These are phyloP conservation scores for Falco cherrug DNA, from an alignment of 2,797 vertebrate genomes.

Conservation along the genomic window DNA sequence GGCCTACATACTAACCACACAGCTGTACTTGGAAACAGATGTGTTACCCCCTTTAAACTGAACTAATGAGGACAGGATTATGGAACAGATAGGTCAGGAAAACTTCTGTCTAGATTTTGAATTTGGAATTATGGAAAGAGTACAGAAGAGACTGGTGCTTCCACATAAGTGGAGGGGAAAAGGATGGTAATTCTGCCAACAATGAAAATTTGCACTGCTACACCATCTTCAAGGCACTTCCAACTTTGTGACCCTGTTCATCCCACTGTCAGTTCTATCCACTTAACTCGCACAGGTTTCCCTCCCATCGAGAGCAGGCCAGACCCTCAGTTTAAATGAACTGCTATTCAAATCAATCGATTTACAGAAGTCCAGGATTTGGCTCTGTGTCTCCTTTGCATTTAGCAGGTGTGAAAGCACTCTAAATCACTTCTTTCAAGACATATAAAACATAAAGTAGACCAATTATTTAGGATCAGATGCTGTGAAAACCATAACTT, in stretches of 20 bases:
- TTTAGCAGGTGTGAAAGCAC: neutral
- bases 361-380: neutral
- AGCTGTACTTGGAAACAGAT: constrained; percentile 37
- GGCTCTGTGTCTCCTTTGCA: neutral
- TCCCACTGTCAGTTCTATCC: accelerated
- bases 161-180: neutral
- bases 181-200: neutral
- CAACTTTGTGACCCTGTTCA: neutral
- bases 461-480: neutral
- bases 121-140: neutral
- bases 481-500: neutral
- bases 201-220: neutral
- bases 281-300: neutral
- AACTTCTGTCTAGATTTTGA: neutral
- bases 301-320: neutral
- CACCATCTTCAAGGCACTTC: neutral
- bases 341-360: neutral
- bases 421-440: neutral
- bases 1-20: neutral
- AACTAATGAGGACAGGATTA: neutral
- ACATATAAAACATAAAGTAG: neutral
- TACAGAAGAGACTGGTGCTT: neutral
- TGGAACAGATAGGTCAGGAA: neutral
- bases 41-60: neutral
- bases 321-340: neutral